phyloP scores from a whole-genome alignment of 2,888 invertebrate species.

The Rhopalosiphum nymphaeae region DNA sequence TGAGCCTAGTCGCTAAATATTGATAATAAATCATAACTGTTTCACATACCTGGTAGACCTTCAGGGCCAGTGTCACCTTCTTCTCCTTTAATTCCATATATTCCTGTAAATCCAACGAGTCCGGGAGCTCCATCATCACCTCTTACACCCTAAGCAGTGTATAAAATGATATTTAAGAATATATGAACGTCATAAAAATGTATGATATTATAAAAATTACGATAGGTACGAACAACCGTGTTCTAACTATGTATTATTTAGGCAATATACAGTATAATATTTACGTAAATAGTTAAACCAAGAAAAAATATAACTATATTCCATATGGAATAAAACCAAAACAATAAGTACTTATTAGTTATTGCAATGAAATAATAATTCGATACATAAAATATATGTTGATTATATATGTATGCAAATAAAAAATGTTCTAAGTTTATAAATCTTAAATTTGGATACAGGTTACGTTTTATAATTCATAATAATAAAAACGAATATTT shows the following conservation, averaged over 20 bases:
- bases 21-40: too few relatives aligned
- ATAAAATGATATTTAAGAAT: not conserved
- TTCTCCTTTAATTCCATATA: slow-evolving; percentile 72
- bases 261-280: not conserved
- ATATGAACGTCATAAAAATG: not conserved
- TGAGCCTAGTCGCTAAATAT: not conserved
- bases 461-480: not conserved
- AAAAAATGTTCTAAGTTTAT: not conserved
- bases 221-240: not conserved
- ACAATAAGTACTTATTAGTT: not conserved
- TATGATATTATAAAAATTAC: not conserved
- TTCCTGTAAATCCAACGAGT: slow-evolving; percentile 71
- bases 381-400: not conserved
- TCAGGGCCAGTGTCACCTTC: slow-evolving; percentile 68
- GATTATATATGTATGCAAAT: not conserved
- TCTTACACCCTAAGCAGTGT: slow-evolving; percentile 65
- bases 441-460: not conserved
- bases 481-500: not conserved
- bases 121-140: slow-evolving; percentile 70
- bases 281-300: not conserved
- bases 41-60: slow-evolving; percentile 73
- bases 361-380: not conserved
- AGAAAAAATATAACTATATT: not conserved
- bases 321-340: not conserved
- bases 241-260: not conserved